Percentiles rank a stretch among this genome's conserved stretches.
These are phyloP conservation scores for Epinotia brunnichana DNA, from an alignment of 2,888 invertebrate genomes.

Conservation along the genomic window DNA sequence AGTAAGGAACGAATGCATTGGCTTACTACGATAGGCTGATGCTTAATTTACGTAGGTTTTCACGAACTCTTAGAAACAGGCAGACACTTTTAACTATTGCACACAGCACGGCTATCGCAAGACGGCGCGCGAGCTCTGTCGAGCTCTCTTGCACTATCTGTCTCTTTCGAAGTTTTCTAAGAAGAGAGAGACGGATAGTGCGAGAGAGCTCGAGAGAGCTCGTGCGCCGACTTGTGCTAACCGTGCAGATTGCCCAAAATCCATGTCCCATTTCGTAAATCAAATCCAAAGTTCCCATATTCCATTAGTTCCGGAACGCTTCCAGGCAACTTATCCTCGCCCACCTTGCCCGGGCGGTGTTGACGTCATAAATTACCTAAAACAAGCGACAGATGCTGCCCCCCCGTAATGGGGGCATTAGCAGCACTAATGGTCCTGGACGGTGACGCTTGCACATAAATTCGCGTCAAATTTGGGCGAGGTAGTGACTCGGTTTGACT, in stretches of 20 bases:
- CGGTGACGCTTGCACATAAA: conserved; percentile 81
- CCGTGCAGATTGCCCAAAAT: conserved; percentile 4
- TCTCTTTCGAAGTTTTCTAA: too few relatives aligned
- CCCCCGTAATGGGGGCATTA: conserved; percentile 81
- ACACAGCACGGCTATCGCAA: too few relatives aligned
- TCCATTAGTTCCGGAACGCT: conserved; percentile 46
- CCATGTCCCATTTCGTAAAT: conserved; percentile 15
- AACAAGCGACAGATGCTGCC: conserved; percentile 82
- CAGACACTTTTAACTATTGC: not conserved
- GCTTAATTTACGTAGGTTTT: too few relatives aligned
- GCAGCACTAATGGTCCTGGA: conserved; percentile 79
- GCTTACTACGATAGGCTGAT: too few relatives aligned
- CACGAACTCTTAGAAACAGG: too few relatives aligned
- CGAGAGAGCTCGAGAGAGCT: too few relatives aligned
- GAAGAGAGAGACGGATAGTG: too few relatives aligned
- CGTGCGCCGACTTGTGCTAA: too few relatives aligned
- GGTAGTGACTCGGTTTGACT: conserved; percentile 49
- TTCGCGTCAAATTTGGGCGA: conserved; percentile 77
- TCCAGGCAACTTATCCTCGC: conserved; percentile 52
- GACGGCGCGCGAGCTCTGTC: too few relatives aligned
- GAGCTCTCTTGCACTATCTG: too few relatives aligned
- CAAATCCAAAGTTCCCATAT: conserved; percentile 30
- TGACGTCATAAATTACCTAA: conserved; percentile 81
- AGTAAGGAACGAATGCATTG: too few relatives aligned
- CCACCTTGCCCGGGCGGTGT: conserved; percentile 70